These are phyloP conservation scores for Prochilodus magdalenae DNA, from an alignment of 2,113 vertebrate genomes.

Conservation along the genomic window DNA sequence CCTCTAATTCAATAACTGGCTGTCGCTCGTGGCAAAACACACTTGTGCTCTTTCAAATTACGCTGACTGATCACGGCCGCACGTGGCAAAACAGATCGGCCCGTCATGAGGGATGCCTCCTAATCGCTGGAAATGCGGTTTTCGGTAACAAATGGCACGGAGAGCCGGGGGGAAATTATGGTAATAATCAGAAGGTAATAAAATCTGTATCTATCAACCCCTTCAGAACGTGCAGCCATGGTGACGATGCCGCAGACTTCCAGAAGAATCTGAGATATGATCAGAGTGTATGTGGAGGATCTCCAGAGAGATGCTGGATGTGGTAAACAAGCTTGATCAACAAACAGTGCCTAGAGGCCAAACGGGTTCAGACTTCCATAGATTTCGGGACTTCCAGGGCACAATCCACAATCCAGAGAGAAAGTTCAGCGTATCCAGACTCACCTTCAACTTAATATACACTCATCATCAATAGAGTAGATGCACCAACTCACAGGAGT, in stretches of 20 bases:
- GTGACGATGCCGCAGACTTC: conserved; percentile 39
- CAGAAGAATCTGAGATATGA: conserved; percentile 27
- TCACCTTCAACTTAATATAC: no score
- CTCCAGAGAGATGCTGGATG: conserved; percentile 22
- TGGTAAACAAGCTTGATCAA: conserved; percentile 42
- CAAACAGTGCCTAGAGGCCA: not conserved
- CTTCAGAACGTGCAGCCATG: conserved; percentile 55
- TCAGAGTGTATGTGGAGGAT: conserved; percentile 37
- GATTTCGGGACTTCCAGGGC: not conserved
- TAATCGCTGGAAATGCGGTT: conserved; percentile 63
- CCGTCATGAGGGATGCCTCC: conserved; percentile 60
- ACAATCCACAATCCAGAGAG: no score
- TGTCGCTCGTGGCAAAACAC: conserved; percentile 66
- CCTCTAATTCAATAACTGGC: conserved; percentile 72
- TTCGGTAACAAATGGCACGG: conserved; percentile 68
- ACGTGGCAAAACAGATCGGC: conserved; percentile 70
- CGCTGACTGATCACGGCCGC: conserved; percentile 72
- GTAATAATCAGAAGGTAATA: conserved; percentile 73
- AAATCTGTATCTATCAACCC: conserved; percentile 75
- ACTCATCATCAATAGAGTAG: no score
- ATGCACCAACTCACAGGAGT: no score
- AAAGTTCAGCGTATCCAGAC: no score
- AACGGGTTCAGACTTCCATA: not conserved
- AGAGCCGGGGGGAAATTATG: conserved; percentile 71
- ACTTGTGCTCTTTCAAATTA: conserved; percentile 75